Conservation (phyloP, 2,797 vertebrate genomes). For the Carduelis carduelis region DNA sequence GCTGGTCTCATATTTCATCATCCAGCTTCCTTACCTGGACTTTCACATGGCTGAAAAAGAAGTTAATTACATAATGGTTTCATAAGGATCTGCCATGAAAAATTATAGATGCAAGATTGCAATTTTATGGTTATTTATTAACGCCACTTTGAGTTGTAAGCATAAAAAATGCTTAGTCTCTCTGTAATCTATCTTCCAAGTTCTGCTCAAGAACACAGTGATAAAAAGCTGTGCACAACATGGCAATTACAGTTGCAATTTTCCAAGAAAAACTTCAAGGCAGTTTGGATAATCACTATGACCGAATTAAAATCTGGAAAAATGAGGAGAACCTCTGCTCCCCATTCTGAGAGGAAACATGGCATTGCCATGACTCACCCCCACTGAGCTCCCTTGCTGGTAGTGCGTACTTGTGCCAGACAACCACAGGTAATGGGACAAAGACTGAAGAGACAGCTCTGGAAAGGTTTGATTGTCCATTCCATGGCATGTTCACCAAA, state of each 20-base stretch:
- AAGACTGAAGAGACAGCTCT: background rate
- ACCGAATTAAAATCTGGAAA: background rate
- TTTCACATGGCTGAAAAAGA: background rate
- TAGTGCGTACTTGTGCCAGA: background rate
- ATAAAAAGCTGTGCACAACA: slow-evolving; percentile 3
- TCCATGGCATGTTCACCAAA: background rate
- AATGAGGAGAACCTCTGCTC: background rate
- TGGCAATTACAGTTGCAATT: background rate
- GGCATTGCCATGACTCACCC: background rate
- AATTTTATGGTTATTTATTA: slow-evolving; percentile 38
- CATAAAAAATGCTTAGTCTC: slow-evolving; percentile 5
- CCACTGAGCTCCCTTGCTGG: background rate
- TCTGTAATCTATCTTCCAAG: slow-evolving; percentile 29
- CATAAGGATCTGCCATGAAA: slow-evolving; percentile 6
- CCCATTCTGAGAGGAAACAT: background rate
- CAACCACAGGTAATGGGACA: background rate
- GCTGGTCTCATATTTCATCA: background rate
- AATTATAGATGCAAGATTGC: background rate
- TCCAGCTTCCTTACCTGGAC: background rate
- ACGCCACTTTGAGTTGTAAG: background rate
- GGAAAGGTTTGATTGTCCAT: background rate
- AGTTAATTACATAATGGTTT: slow-evolving; percentile 36
- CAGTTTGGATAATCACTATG: background rate
- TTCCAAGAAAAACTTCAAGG: background rate
- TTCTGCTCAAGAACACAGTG: background rate